Percentiles rank a stretch among this genome's conserved stretches.
These are phyloP conservation scores for Neogobius melanostomus DNA, from an alignment of 2,113 vertebrate species.

Conservation along the genomic window DNA sequence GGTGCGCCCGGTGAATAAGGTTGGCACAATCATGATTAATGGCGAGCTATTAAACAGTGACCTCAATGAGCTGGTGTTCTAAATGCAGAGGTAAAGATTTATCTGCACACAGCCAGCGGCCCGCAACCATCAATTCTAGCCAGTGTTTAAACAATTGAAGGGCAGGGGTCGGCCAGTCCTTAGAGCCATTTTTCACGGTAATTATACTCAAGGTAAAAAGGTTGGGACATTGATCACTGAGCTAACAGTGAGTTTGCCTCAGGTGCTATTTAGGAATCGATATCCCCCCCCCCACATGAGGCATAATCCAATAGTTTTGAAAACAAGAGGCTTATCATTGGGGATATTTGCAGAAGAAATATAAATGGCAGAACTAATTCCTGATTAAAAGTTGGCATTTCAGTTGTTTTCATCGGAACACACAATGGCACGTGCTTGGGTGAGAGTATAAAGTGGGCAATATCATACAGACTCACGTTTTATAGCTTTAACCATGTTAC, in stretches of 20 bases:
- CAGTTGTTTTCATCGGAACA: no score
- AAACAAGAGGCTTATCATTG: neutral
- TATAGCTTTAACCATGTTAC: no score
- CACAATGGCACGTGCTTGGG: no score
- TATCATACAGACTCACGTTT: no score
- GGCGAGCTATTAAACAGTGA: neutral
- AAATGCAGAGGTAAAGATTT: conserved; percentile 19
- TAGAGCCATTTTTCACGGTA: conserved; percentile 2
- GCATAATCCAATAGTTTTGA: no score
- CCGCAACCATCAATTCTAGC: conserved; percentile 6
- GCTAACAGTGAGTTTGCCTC: neutral
- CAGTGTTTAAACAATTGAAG: neutral
- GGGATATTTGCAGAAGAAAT: no score
- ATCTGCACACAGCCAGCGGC: conserved; percentile 6
- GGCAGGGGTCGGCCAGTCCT: neutral
- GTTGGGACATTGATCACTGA: neutral
- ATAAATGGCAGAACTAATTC: no score
- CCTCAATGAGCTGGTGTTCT: conserved; percentile 8
- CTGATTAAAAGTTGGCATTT: no score
- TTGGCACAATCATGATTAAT: neutral
- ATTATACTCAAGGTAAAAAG: conserved; percentile 6
- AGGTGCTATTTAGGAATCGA: neutral
- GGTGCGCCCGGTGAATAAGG: neutral
- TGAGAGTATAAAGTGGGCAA: no score
- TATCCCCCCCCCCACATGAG: neutral